phyloP scores from a whole-genome alignment of 2,888 invertebrate genomes.

The Lithophane socia region DNA sequence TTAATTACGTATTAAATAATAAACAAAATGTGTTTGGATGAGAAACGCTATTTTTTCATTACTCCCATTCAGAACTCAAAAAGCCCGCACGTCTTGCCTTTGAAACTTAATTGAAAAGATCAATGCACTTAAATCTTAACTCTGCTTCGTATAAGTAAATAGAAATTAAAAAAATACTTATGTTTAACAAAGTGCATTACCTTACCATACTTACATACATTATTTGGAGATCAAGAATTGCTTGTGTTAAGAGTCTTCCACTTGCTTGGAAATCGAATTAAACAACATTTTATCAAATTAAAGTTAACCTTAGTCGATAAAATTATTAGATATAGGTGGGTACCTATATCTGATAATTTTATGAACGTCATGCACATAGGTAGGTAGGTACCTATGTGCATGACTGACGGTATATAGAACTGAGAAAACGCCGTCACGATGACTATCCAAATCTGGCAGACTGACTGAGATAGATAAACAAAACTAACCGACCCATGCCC shows the following conservation, averaged over 20 bases:
- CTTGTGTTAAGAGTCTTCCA: too few relatives aligned
- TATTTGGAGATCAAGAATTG: too few relatives aligned
- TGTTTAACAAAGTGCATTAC: too few relatives aligned
- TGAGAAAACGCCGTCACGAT: slow-evolving; percentile 25
- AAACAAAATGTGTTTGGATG: slow-evolving; percentile 88
- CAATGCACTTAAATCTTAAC: not conserved
- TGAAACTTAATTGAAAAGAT: not conserved
- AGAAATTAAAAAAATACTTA: not conserved
- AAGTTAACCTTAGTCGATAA: slow-evolving; percentile 7
- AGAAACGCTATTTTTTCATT: slow-evolving; percentile 63
- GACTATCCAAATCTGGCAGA: slow-evolving; percentile 19
- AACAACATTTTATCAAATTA: slow-evolving; percentile 3
- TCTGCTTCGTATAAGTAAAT: not conserved
- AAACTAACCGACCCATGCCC: slow-evolving; percentile 10
- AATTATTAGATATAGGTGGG: not conserved
- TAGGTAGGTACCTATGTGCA: too few relatives aligned
- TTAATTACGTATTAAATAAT: slow-evolving; percentile 85
- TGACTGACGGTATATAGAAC: slow-evolving; percentile 2
- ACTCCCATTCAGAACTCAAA: not conserved
- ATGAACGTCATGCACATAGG: too few relatives aligned
- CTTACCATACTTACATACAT: too few relatives aligned
- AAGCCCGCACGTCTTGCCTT: not conserved
- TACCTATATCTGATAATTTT: too few relatives aligned
- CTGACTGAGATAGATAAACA: slow-evolving; percentile 20
- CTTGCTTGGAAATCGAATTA: not conserved